Evolutionary conservation across 37 sponge, comb jelly and placozoan species (phyloP).

Genomic region (Diacarnus erythraeanus): DNA sequence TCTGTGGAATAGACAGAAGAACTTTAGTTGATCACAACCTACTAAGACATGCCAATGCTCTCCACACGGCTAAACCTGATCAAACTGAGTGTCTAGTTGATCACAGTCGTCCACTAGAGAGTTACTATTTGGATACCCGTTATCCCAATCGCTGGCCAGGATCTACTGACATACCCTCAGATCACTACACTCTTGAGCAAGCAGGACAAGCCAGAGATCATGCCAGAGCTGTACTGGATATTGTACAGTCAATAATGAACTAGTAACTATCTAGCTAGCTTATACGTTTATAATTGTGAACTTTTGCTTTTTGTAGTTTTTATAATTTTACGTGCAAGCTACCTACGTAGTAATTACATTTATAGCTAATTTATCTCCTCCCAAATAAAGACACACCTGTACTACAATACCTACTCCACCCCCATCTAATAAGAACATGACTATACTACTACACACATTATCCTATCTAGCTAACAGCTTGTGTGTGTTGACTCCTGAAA

Average conservation of each 20-base stretch:
- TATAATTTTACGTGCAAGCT: too few species aligned
- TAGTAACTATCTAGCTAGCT: background rate
- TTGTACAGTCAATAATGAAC: background rate
- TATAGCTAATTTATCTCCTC: too few species aligned
- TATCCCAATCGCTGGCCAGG: conserved; percentile 40
- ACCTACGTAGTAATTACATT: too few species aligned
- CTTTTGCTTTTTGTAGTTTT: background rate
- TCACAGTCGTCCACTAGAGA: conserved; percentile 18
- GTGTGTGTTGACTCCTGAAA: too few species aligned
- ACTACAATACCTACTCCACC: too few species aligned
- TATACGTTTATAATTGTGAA: background rate
- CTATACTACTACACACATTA: too few species aligned
- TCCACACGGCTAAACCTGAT: background rate
- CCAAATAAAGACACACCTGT: too few species aligned
- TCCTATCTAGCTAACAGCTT: too few species aligned
- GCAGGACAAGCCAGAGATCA: background rate
- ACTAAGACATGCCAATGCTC: conserved; percentile 22
- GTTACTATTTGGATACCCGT: conserved; percentile 42
- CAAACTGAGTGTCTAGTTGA: background rate
- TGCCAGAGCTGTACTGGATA: background rate
- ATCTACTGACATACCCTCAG: background rate
- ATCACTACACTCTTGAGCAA: conserved; percentile 11
- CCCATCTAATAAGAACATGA: too few species aligned
- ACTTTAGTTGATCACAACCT: conserved; percentile 27
- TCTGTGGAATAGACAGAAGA: conserved; percentile 43